phyloP scores from a whole-genome alignment of 1,140 invertebrate genomes.

The Euwallacea similis region DNA sequence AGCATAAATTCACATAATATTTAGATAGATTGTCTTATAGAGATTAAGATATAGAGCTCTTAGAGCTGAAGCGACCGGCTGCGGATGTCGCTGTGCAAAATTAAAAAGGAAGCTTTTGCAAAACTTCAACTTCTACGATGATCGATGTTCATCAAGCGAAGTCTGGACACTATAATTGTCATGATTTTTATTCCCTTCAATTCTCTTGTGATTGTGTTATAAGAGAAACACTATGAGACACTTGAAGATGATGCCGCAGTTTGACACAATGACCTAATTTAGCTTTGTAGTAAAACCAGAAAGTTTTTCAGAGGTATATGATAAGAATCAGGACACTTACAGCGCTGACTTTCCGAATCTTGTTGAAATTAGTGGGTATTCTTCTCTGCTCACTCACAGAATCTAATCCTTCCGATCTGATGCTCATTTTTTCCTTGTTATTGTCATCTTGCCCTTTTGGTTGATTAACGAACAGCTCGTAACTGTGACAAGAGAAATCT shows the following conservation, averaged over 20 bases:
- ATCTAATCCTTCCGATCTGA: slow-evolving; percentile 81
- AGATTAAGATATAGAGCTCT: too few relatives aligned
- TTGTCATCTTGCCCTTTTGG: slow-evolving; percentile 84
- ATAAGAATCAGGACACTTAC: slow-evolving; percentile 67
- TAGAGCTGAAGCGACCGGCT: neutral
- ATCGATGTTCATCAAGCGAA: slow-evolving; percentile 43
- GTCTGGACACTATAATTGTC: slow-evolving; percentile 56
- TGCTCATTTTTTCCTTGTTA: slow-evolving; percentile 87
- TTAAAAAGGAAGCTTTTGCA: slow-evolving; percentile 42
- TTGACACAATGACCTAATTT: too few relatives aligned
- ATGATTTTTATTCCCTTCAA: slow-evolving; percentile 51
- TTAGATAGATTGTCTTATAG: too few relatives aligned
- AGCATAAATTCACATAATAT: too few relatives aligned
- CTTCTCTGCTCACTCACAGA: slow-evolving; percentile 82
- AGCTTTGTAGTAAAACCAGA: neutral
- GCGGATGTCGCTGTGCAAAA: slow-evolving; percentile 34
- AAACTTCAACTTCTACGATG: slow-evolving; percentile 30
- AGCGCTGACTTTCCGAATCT: slow-evolving; percentile 87
- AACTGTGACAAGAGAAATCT: slow-evolving; percentile 85
- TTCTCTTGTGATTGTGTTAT: slow-evolving; percentile 7
- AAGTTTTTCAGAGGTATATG: slow-evolving; percentile 2
- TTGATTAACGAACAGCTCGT: slow-evolving; percentile 85
- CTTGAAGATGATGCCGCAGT: neutral
- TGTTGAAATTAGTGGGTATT: slow-evolving; percentile 59
- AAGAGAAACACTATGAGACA: neutral